Conservation (phyloP, 2,888 invertebrate genomes). For the Dusona sp. region DNA sequence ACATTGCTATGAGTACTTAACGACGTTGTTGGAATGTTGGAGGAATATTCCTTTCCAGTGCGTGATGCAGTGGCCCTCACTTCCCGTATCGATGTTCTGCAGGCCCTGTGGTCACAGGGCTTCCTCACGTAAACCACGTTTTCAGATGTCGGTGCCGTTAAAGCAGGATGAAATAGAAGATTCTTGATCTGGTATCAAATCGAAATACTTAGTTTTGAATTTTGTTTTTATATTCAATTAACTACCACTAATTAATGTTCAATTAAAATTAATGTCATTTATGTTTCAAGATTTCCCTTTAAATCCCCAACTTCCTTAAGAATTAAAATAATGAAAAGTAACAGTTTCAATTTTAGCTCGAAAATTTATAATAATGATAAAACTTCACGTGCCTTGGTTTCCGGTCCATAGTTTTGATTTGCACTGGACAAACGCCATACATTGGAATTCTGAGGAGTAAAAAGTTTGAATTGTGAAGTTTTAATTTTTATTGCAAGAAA, state of each 20-base stretch:
- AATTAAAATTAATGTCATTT: background rate
- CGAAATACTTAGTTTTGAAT: background rate
- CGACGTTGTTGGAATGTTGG: constrained; percentile 43
- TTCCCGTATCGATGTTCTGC: constrained; percentile 52
- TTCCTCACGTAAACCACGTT: constrained; percentile 59
- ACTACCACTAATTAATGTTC: background rate
- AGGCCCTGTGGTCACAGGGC: constrained; percentile 54
- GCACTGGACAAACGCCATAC: constrained; percentile 63
- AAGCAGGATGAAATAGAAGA: constrained; percentile 57
- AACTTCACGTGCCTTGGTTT: constrained; percentile 31
- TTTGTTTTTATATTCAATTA: constrained; percentile 1
- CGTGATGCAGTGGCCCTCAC: constrained; percentile 35
- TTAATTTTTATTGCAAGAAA: background rate
- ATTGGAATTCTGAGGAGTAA: constrained; percentile 18
- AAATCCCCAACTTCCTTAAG: no score
- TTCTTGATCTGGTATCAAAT: constrained; percentile 54
- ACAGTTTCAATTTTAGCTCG: background rate
- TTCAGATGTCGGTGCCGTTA: constrained; percentile 58
- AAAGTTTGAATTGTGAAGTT: background rate
- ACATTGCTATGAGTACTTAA: constrained; percentile 5
- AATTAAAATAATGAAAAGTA: background rate
- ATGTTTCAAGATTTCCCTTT: background rate
- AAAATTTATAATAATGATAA: background rate
- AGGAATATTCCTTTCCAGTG: constrained; percentile 42
- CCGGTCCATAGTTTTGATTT: constrained; percentile 21